Evolutionary conservation across 2,797 vertebrate species (phyloP), one percentile per base, ranked within the genome.

Genomic region (Chlorospingus semifuscus): DNA sequence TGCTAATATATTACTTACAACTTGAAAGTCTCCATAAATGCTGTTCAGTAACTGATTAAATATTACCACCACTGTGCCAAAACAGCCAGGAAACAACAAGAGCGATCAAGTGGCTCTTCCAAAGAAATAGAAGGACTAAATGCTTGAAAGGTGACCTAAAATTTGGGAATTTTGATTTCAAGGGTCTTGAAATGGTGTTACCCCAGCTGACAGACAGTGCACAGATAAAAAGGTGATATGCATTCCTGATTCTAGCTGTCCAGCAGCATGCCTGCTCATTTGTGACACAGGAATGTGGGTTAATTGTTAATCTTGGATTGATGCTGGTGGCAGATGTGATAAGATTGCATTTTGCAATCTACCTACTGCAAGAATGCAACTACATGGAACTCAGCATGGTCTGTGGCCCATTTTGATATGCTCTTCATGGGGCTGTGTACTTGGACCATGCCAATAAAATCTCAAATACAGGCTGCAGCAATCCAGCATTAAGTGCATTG

Each of bases 151-250:
- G 6, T 53, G 36, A 55, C 12, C 24, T 82, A 12, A 50, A 65
- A 53, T 74, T 44, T 32, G 8, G 59, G 47, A 71, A 46, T 92
- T 89, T 83, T 82, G 15, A 78, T 78, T 81, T 70, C 44, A 44
- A 66, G 50, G 2, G 18, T 17, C 46, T 69, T 72, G 36, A 81
- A 75, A 49, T 36, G 24, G 23, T 41, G 22, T 36, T 56, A 47
- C 5, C n/a, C 27, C 20, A 57, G 39, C 32, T 78, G 70, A 32
- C 9, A 32, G 39, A 37, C 13, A 36, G 12, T 53, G 50, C 19
- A 24, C 17, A 3, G 4, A 26, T 59, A 17, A 39, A 68, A 82
- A 76, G 16, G 21, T 4, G 22, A 46, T 27, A 26, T 0, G 0
- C 19, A 11, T 61, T 79, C 36, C 50, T 29, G 17, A 52, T 37